Conservation (phyloP, 2,888 invertebrate genomes). For the Formica aserva region DNA sequence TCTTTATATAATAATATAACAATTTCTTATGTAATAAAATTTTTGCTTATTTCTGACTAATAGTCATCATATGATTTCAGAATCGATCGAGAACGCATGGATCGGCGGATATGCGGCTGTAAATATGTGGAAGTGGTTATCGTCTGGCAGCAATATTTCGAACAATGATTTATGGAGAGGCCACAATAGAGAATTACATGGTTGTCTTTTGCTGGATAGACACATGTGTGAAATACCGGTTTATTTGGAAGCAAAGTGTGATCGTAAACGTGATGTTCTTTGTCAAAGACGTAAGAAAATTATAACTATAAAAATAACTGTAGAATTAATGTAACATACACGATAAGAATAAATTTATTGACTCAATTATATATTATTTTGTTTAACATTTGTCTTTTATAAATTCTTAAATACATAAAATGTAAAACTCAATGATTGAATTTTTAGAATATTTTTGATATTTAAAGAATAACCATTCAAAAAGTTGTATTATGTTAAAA, state of each 20-base stretch:
- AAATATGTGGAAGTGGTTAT: conserved; percentile 72
- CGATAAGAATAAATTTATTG: background rate
- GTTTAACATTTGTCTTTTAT: background rate
- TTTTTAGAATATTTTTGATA: background rate
- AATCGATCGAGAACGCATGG: conserved; percentile 75
- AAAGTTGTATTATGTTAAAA: background rate
- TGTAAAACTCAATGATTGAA: background rate
- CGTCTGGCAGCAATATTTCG: conserved; percentile 63
- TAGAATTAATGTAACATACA: background rate
- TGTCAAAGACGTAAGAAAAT: conserved; percentile 71
- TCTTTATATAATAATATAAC: background rate
- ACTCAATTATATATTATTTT: background rate
- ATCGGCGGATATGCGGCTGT: conserved; percentile 71
- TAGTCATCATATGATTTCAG: conserved; percentile 39
- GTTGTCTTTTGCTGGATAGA: conserved; percentile 74
- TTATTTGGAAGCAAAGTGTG: conserved; percentile 68
- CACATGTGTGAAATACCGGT: conserved; percentile 67
- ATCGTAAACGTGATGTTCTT: conserved; percentile 69
- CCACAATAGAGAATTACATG: conserved; percentile 44
- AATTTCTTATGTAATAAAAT: background rate
- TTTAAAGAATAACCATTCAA: background rate
- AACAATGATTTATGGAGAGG: conserved; percentile 63
- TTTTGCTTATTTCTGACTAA: background rate
- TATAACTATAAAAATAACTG: background rate
- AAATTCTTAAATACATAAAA: background rate